These are phyloP conservation scores for Brachypalpus laphriformis DNA, from an alignment of 2,888 invertebrate genomes.

Conservation along the genomic window DNA sequence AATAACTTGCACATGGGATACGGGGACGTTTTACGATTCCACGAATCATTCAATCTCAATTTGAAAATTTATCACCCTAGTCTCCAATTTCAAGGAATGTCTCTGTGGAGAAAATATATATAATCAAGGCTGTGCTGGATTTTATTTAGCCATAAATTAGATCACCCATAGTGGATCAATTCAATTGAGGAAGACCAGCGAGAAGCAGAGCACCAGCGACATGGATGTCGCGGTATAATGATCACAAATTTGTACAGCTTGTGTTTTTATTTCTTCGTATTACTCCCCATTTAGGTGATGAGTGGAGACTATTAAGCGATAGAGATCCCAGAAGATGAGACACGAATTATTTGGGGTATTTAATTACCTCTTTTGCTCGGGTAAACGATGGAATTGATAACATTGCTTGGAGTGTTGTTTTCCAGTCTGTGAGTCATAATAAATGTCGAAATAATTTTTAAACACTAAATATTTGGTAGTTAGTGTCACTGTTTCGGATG, in stretches of 20 bases:
- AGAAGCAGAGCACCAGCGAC: neutral
- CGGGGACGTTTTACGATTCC: constrained; percentile 58
- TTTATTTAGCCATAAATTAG: constrained; percentile 69
- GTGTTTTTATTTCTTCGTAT: constrained; percentile 68
- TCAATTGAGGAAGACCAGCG: constrained; percentile 17
- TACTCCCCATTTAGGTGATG: constrained; percentile 56
- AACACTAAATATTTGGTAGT: constrained; percentile 35
- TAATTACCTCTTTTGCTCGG: constrained; percentile 63
- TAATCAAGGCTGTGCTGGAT: constrained; percentile 28
- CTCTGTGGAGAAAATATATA: constrained; percentile 8
- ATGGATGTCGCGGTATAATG: constrained; percentile 21
- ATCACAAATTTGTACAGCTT: constrained; percentile 56
- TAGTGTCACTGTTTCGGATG: constrained; percentile 36
- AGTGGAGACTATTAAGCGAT: constrained; percentile 54
- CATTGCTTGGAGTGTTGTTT: neutral
- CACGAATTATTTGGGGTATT: constrained; percentile 54
- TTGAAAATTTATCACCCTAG: constrained; percentile 57
- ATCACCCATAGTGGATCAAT: constrained; percentile 60
- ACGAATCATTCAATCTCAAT: constrained; percentile 68
- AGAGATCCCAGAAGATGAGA: constrained; percentile 35
- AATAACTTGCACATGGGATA: neutral
- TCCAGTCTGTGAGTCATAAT: constrained; percentile 7
- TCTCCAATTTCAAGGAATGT: constrained; percentile 65
- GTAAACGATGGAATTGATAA: constrained; percentile 58
- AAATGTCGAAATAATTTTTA: constrained; percentile 38